These are phyloP conservation scores for Melanaphis sacchari DNA, from an alignment of 1,140 invertebrate species.

Conservation along the genomic window DNA sequence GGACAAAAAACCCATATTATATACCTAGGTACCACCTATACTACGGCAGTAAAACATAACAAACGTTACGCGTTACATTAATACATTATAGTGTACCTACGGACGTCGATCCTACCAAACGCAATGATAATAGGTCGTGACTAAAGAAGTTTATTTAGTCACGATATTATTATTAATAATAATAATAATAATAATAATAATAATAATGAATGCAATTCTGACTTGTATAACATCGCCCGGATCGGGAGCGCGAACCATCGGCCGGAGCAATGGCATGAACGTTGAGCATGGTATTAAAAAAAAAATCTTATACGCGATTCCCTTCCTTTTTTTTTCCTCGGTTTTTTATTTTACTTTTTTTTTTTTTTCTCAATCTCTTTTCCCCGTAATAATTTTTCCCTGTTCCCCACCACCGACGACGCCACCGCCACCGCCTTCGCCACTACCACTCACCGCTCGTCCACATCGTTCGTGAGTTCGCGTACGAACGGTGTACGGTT, in stretches of 20 bases:
- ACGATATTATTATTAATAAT: neutral
- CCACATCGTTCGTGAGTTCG: neutral
- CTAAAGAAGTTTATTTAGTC: neutral
- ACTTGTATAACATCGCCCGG: neutral
- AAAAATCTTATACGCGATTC: conserved; percentile 13
- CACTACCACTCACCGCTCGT: neutral
- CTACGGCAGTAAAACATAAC: neutral
- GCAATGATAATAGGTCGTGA: too few relatives aligned
- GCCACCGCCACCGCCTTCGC: too few relatives aligned
- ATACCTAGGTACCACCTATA: too few relatives aligned
- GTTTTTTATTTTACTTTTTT: too few relatives aligned
- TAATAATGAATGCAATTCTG: neutral
- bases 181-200: neutral
- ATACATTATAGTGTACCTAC: too few relatives aligned
- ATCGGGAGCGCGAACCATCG: neutral
- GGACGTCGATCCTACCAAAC: too few relatives aligned
- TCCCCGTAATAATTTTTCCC: conserved; percentile 38
- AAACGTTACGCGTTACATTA: neutral
- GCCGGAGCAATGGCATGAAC: neutral
- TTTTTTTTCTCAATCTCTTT: conserved; percentile 10
- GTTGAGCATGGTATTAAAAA: neutral
- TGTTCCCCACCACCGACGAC: neutral
- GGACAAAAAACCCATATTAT: too few relatives aligned
- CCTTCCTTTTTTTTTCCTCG: neutral
- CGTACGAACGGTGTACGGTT: neutral